Evolutionary conservation across 2,113 vertebrate species (phyloP).

Genomic region (Chloroceryle aenea): DNA sequence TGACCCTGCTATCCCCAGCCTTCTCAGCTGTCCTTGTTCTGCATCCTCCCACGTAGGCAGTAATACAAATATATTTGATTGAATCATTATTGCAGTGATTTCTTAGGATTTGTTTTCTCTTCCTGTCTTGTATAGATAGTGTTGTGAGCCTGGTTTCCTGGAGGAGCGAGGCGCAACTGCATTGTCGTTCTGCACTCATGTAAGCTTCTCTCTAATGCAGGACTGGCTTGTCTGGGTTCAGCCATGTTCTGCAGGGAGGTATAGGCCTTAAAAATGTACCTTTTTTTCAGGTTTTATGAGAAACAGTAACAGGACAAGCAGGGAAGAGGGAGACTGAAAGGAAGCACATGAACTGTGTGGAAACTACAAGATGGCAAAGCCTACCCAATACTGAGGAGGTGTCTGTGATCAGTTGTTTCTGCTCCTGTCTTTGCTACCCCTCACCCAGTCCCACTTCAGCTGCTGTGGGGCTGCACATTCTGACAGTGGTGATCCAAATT

Average conservation of each 20-base stretch:
- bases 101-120: neutral
- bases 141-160: neutral
- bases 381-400: neutral
- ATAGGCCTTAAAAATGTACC: neutral
- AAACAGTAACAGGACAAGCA: neutral
- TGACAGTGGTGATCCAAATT: neutral
- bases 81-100: neutral
- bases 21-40: neutral
- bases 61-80: neutral
- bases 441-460: neutral
- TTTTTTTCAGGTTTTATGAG: neutral
- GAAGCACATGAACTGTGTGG: neutral
- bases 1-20: neutral
- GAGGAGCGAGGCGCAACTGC: neutral
- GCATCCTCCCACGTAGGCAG: neutral
- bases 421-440: neutral
- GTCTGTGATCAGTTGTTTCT: neutral
- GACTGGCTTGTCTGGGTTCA: neutral
- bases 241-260: neutral
- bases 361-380: neutral
- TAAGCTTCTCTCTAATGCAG: neutral
- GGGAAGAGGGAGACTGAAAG: neutral
- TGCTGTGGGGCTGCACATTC: fast-evolving
- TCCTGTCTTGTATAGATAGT: neutral
- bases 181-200: neutral